Conservation (phyloP, 92 coral and sea anemone genomes). For the Galaxea fascicularis region DNA sequence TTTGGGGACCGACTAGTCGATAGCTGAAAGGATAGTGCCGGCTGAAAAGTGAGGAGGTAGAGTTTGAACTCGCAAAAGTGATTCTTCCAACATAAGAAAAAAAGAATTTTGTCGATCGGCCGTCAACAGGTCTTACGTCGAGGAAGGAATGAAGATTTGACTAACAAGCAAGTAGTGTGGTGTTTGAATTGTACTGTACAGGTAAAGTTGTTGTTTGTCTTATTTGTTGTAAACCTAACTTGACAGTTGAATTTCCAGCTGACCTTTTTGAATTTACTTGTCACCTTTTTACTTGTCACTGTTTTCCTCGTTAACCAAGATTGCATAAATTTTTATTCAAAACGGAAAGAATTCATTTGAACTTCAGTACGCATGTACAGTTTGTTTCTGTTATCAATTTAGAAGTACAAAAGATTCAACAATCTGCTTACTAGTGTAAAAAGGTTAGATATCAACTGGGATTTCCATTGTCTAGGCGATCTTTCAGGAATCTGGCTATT, state of each 20-base stretch:
- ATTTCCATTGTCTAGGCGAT: neutral
- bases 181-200: constrained; percentile 8
- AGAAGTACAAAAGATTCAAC: constrained; percentile 12
- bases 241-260: constrained; percentile 1
- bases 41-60: constrained; percentile 2
- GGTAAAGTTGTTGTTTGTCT: neutral
- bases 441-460: neutral
- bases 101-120: constrained; percentile 1
- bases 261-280: neutral
- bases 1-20: constrained; percentile 4
- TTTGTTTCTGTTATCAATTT: constrained; percentile 4
- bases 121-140: constrained; percentile 10
- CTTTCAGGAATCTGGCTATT: neutral
- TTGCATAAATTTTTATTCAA: constrained; percentile 3
- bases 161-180: neutral
- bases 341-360: neutral
- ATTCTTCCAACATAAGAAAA: too few relatives aligned
- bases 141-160: neutral
- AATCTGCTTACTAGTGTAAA: constrained; percentile 9
- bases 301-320: constrained; percentile 2
- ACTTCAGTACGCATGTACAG: neutral
- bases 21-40: neutral
- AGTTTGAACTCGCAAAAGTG: neutral
- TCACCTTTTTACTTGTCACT: neutral
- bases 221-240: constrained; percentile 7